These are phyloP conservation scores for Pycnomerus fuliginosus DNA, from an alignment of 2,888 invertebrate genomes.

Conservation along the genomic window DNA sequence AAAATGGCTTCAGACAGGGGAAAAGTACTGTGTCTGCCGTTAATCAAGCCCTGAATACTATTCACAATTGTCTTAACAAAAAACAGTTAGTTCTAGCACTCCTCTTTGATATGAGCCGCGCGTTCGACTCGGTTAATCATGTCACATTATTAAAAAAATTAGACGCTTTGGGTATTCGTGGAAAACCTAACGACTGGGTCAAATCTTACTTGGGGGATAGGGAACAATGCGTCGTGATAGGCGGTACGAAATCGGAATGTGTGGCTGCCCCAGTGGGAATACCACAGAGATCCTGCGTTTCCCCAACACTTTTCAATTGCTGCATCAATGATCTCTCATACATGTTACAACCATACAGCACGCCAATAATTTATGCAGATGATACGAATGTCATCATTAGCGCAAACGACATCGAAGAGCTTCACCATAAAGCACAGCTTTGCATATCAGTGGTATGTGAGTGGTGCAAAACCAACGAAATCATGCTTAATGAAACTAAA, in stretches of 20 bases:
- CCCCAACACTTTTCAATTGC: neutral
- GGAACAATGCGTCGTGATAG: no score
- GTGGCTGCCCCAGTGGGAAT: neutral
- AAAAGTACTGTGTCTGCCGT: neutral
- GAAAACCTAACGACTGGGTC: neutral
- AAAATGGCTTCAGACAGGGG: neutral
- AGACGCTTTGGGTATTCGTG: neutral
- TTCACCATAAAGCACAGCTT: neutral
- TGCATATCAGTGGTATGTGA: neutral
- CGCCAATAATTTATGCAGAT: neutral
- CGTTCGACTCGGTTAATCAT: neutral
- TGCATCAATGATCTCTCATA: neutral
- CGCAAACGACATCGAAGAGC: neutral
- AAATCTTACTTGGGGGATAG: neutral
- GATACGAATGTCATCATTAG: neutral
- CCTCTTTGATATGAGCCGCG: neutral
- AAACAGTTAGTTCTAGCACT: neutral
- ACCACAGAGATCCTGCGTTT: neutral
- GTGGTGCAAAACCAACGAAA: neutral
- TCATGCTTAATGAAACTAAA: neutral
- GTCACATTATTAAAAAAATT: neutral
- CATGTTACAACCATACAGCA: neutral
- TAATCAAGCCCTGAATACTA: neutral
- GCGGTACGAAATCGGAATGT: no score
- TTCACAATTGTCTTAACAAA: neutral